Conservation (phyloP, 2,888 invertebrate genomes). For the Poecilus cupreus region DNA sequence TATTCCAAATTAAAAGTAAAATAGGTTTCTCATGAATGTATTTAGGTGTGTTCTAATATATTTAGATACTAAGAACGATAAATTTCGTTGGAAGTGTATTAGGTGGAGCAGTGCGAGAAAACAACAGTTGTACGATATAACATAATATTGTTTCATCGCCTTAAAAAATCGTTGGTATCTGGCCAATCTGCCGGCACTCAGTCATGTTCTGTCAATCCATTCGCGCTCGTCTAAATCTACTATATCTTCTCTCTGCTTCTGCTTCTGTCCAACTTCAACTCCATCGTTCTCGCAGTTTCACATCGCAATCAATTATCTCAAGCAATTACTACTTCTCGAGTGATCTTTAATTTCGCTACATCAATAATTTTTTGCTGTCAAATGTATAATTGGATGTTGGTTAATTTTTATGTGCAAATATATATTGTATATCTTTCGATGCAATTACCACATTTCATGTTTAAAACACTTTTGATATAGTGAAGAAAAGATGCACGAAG, state of each 20-base stretch:
- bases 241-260: slow-evolving; percentile 14
- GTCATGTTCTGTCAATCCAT: slow-evolving; percentile 26
- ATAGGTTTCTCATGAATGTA: too few relatives aligned
- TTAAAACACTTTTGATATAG: background rate
- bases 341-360: slow-evolving; percentile 16
- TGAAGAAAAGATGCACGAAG: too few relatives aligned
- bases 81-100: too few relatives aligned
- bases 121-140: background rate
- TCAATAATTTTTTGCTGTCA: slow-evolving; percentile 30
- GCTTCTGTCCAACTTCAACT: background rate
- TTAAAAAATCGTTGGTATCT: slow-evolving; percentile 10
- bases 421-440: background rate
- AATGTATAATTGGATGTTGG: slow-evolving; percentile 12
- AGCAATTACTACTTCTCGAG: slow-evolving; percentile 30
- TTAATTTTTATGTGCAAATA: background rate
- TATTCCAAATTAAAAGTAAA: too few relatives aligned
- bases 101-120: too few relatives aligned
- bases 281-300: background rate
- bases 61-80: too few relatives aligned
- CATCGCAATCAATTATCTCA: slow-evolving; percentile 19
- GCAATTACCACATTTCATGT: background rate
- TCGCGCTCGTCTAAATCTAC: slow-evolving; percentile 18
- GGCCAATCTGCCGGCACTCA: slow-evolving; percentile 7
- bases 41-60: too few relatives aligned
- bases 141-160: background rate